Evolutionary conservation across 2,113 vertebrate genomes (phyloP).

Genomic region (Gopherus evgoodei): DNA sequence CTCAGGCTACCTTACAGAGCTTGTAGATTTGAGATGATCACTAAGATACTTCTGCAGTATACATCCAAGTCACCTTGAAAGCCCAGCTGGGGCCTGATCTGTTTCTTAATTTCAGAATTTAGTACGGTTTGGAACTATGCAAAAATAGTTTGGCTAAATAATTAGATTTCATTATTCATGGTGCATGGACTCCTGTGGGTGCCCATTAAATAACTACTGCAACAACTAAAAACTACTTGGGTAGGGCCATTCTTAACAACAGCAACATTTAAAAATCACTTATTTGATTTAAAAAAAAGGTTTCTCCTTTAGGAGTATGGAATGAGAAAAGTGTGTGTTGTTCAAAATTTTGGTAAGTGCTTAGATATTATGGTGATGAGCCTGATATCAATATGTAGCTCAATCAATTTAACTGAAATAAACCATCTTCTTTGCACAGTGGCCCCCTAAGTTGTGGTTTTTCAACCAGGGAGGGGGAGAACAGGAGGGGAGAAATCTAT

Average conservation of each 20-base stretch:
- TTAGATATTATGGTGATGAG: not conserved
- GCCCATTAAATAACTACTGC: not conserved
- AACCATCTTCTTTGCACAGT: not conserved
- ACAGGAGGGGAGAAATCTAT: not conserved
- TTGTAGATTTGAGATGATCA: not conserved
- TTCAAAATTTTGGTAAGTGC: not conserved
- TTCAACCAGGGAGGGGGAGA: not conserved
- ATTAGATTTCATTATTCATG: not conserved
- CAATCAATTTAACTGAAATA: not conserved
- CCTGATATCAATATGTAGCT: not conserved
- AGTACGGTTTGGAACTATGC: not conserved
- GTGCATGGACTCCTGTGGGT: not conserved
- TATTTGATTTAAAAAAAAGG: not conserved
- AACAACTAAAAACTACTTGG: not conserved
- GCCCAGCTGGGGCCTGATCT: not conserved
- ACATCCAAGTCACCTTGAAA: not conserved
- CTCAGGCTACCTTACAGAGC: not conserved
- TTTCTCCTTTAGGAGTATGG: not conserved
- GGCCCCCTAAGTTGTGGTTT: not conserved
- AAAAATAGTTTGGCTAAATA: not conserved
- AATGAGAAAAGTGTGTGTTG: not conserved
- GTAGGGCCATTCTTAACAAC: not conserved
- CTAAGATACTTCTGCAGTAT: not conserved
- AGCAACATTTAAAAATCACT: not conserved
- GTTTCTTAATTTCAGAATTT: too few species aligned